Conservation (phyloP, 2,113 vertebrate species). For the Pterophyllum scalare region DNA sequence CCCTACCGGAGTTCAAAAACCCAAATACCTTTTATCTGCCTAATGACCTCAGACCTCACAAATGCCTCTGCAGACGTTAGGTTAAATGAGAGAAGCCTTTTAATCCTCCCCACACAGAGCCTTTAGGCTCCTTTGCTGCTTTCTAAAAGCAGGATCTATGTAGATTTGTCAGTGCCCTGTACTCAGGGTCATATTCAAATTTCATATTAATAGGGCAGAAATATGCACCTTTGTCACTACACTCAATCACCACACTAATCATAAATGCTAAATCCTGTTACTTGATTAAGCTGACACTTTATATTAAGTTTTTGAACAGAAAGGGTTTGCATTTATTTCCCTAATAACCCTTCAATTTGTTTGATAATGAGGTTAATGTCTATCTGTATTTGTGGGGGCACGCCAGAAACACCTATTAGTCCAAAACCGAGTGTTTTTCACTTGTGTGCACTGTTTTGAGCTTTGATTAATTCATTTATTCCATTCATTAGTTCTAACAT, state of each 20-base stretch:
- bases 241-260: background rate
- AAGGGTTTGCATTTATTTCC: constrained; percentile 20
- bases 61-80: constrained; percentile 55
- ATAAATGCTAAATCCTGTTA: background rate
- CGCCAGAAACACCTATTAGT: constrained; percentile 39
- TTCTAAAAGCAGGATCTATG: constrained; percentile 43
- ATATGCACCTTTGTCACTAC: background rate
- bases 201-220: background rate
- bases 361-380: constrained; percentile 9
- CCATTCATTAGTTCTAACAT: constrained; percentile 44
- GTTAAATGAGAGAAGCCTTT: constrained; percentile 58
- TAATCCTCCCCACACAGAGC: constrained; percentile 49
- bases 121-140: constrained; percentile 9
- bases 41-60: constrained; percentile 45
- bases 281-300: constrained; percentile 23
- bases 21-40: constrained; percentile 46
- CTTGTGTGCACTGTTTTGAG: background rate
- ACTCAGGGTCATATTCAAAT: constrained; percentile 40
- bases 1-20: constrained; percentile 26
- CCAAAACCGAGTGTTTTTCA: constrained; percentile 11
- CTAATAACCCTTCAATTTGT: constrained; percentile 9
- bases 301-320: background rate
- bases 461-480: constrained; percentile 40
- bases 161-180: constrained; percentile 28
- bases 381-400: constrained; percentile 1